Evolutionary conservation across 2,113 vertebrate species (phyloP), one percentile per base, ranked within the genome.

Genomic region (Hippocampus guttulatus): DNA sequence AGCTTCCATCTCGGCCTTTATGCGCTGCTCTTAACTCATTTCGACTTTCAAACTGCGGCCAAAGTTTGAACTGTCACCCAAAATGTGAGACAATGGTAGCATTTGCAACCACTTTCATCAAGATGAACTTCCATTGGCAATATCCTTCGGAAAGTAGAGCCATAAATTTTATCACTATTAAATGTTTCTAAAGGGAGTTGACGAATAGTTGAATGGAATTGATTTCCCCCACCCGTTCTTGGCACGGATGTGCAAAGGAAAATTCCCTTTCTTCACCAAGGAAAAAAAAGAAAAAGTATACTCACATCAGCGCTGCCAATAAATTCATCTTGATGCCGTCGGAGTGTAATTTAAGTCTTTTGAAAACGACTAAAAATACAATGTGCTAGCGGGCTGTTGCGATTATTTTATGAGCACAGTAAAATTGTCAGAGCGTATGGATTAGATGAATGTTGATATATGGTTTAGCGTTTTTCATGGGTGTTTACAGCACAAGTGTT

Each of bases 151-250:
- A 96, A 97, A 95, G 91, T 90, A 80, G 91, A 88, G 87, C 91
- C 92, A 95, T 96, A 95, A 94, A 95, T 97, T 95, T 89, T 94
- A 95, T 94, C 93, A 93, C 92, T 93, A 95, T 95, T 94, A 95
- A 95, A 96, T 93, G 91, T 93, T 96, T 95, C 94, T 95, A 95
- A 95, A 93, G 95, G 94, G 95, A 96, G 93, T 94, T 96, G 95
- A 97, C 95, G 96, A 96, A 96, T 96, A 95, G 90, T 94, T 95
- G 94, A 95, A 94, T 89, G 75, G 92, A 92, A 86, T 90, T 93
- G 91, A 91, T 87, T 94, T 94, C 93, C 43, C 91, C 89, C 92
- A 93, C 91, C 87, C 51, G n/a, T 76, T 90, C 88, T 95, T 96
- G 96, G 94, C 95, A 94, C 85, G 75, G 77, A 68, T 71, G 84